These are phyloP conservation scores for Chloropsis cyanopogon DNA, from an alignment of 2,113 vertebrate genomes.

Conservation along the genomic window DNA sequence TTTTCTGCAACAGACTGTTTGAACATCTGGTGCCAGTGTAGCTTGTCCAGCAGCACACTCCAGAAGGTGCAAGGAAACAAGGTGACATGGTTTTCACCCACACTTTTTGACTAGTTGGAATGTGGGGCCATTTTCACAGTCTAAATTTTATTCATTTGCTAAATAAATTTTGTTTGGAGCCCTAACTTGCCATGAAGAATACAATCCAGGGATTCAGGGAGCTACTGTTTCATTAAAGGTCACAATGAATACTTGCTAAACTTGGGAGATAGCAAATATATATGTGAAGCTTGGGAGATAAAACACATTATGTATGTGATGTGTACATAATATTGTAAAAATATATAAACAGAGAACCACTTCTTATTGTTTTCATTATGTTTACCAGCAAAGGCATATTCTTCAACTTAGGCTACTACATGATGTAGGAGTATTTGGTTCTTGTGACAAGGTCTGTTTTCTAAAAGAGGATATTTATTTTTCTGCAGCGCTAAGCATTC, in stretches of 20 bases:
- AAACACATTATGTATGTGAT: not conserved
- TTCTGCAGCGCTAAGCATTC: not conserved
- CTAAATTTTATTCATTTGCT: not conserved
- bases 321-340: not conserved
- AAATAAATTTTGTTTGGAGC: not conserved
- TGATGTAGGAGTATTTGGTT: not conserved
- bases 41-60: no score
- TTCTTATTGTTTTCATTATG: not conserved
- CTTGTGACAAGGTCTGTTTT: not conserved
- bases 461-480: constrained; percentile 22
- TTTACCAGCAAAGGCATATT: not conserved
- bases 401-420: not conserved
- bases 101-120: not conserved
- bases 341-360: not conserved
- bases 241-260: not conserved
- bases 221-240: not conserved
- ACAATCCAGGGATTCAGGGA: not conserved
- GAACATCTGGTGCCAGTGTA: not conserved
- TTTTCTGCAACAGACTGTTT: not conserved
- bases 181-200: not conserved
- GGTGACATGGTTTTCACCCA: not conserved
- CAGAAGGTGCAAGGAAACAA: not conserved
- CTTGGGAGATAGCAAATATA: not conserved
- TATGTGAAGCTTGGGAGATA: not conserved
- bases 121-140: not conserved